Evolutionary conservation across 2,888 invertebrate species (phyloP), one percentile per base, ranked within the genome.

Genomic region (Agrilus biguttatus): DNA sequence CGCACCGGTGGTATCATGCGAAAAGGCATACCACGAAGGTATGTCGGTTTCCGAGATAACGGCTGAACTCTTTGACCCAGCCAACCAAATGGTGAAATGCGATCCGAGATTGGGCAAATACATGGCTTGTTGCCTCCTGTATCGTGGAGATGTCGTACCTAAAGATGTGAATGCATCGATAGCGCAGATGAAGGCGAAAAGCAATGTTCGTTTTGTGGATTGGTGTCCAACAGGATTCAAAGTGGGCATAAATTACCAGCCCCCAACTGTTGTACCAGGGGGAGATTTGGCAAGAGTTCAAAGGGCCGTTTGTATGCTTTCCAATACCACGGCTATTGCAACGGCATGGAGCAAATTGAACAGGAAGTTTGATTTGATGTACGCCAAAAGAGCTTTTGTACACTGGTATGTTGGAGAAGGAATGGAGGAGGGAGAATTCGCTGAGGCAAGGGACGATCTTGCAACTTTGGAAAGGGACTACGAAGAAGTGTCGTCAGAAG

Each of bases 151-250:
- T 60, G 90, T 93, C 8, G 89, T 84, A 23, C 84, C 86, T 0
- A 84, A 85, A 60, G 91, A 91, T 59, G 88, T 91, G 7, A 91
- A 92, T 61, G 81, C 78, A 0, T 82, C 86, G 12, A 84, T 88
- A 42, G 82, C 83, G 0, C 74, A 75, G 40, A 82, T 88, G 71
- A 87, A 87, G 63, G 75, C 77, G 0, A 77, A 81, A 51, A 77
- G 79, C 53, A 74, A 75, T 40, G 84, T 93, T 42, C 78, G 85
- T 49, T 95, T 95, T 58, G 91, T 92, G n/a, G 89, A 91, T 59
- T 91, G 90, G 89, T 88, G 90, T 61, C 91, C 91, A 2, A 91
- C 91, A 7, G 91, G 92, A 0, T 91, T 91, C 61, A 89, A 90
- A 70, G 83, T 83, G 34, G 68, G 68, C 2, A 71, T 71, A 21